These are phyloP conservation scores for Rousettus leschenaultii DNA, from an alignment of 2,113 vertebrate species.

Conservation along the genomic window DNA sequence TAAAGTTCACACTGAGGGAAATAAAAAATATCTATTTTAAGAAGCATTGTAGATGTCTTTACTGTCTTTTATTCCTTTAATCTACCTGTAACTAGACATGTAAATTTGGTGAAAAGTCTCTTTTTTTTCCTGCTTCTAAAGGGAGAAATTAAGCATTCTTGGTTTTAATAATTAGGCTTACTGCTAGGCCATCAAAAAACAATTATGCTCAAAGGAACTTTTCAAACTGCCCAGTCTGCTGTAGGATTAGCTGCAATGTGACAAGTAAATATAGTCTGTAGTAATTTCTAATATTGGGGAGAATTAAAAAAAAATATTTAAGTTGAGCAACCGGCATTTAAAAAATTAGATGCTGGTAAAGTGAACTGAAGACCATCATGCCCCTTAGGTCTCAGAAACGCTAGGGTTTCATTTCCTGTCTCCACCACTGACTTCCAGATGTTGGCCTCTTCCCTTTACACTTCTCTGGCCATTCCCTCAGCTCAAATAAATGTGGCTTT, in stretches of 20 bases:
- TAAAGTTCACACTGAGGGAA: slow-evolving; percentile 8
- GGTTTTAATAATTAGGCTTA: slow-evolving; percentile 37
- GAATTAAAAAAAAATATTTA: neutral
- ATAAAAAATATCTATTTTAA: slow-evolving; percentile 36
- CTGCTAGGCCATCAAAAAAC: neutral
- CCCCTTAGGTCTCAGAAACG: neutral
- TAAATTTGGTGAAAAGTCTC: slow-evolving; percentile 13
- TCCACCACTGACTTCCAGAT: neutral
- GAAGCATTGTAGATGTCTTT: neutral
- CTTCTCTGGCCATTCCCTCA: neutral
- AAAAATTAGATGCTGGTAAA: neutral
- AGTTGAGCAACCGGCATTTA: neutral
- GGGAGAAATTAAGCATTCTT: slow-evolving; percentile 16
- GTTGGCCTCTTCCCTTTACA: neutral
- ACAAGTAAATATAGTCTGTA: neutral
- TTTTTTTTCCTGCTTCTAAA: neutral
- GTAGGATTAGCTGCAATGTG: neutral
- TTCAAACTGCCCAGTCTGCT: neutral
- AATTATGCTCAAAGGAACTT: neutral
- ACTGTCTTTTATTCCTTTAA: neutral
- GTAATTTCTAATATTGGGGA: neutral
- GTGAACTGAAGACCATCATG: neutral
- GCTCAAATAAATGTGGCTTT: neutral
- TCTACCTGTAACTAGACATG: neutral
- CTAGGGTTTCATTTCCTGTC: neutral